A percentile compares a stretch with the other conserved stretches of the same genome.
These are phyloP conservation scores for Palaemon carinicauda DNA, from an alignment of 1,140 invertebrate genomes.

Conservation along the genomic window DNA sequence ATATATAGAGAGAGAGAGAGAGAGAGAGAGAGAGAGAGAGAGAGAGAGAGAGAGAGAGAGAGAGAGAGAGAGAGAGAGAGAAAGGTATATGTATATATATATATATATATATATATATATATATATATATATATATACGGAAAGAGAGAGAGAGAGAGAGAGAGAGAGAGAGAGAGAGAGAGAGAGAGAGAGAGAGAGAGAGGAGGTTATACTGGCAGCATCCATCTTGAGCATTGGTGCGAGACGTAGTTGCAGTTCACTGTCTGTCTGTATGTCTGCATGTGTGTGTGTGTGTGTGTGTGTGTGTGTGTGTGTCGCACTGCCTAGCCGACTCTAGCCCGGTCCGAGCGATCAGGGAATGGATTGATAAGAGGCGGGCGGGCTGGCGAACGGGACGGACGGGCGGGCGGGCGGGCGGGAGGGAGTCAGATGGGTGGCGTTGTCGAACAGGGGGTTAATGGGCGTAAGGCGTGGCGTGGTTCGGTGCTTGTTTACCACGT, in stretches of 20 bases:
- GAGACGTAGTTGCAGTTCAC: background rate
- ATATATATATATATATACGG: background rate
- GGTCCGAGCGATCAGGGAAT: background rate
- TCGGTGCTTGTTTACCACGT: background rate
- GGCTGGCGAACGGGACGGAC: background rate
- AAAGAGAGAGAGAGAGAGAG: background rate
- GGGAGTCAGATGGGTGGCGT: background rate
- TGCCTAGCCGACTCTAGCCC: background rate
- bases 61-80: background rate
- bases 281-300: background rate
- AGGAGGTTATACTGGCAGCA: too few species aligned
- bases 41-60: background rate
- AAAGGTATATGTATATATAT: background rate
- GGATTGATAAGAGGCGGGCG: background rate
- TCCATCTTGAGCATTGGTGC: background rate
- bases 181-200: background rate
- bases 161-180: background rate
- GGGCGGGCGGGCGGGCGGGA: background rate
- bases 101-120: too few species aligned
- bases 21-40: constrained; percentile 4
- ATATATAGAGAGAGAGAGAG: background rate
- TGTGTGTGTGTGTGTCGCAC: background rate
- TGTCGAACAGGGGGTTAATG: background rate
- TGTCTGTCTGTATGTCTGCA: background rate
- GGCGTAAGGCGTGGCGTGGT: background rate